Percentiles rank a stretch among this genome's conserved stretches.
These are phyloP conservation scores for Pandemis cinnamomeana DNA, from an alignment of 2,888 invertebrate genomes.

Conservation along the genomic window DNA sequence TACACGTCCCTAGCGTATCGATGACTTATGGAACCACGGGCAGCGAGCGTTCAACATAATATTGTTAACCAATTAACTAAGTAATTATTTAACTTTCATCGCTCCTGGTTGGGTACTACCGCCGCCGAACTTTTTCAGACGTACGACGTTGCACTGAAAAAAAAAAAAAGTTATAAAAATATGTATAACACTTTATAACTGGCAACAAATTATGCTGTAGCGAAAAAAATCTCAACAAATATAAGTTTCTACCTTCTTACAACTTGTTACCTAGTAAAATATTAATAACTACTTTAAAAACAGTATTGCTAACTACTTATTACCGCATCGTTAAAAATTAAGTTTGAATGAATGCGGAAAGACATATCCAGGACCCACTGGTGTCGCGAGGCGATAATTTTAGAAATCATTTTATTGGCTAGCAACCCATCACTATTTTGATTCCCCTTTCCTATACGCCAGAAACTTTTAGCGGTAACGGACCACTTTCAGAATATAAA, in stretches of 20 bases:
- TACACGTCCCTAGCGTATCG: no score
- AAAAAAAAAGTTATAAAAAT: slow-evolving; percentile 24
- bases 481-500: no score
- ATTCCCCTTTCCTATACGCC: no score
- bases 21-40: no score
- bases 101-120: slow-evolving; percentile 53
- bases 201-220: not conserved
- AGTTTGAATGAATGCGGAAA: no score
- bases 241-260: not conserved
- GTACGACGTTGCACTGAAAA: slow-evolving; percentile 57
- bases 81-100: slow-evolving; percentile 47
- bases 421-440: no score
- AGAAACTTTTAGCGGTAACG: no score
- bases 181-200: slow-evolving; percentile 36
- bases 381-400: no score
- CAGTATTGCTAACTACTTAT: not conserved
- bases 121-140: slow-evolving; percentile 51
- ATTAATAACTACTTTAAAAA: not conserved
- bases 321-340: not conserved
- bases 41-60: no score
- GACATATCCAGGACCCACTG: no score
- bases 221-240: not conserved
- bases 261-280: no score
- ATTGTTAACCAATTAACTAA: slow-evolving; percentile 10
- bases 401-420: no score